Percentiles rank a stretch among this genome's conserved stretches.
phyloP scores from a whole-genome alignment of 2,888 invertebrate species.

The Imbricaverruca yamaguchii region DNA sequence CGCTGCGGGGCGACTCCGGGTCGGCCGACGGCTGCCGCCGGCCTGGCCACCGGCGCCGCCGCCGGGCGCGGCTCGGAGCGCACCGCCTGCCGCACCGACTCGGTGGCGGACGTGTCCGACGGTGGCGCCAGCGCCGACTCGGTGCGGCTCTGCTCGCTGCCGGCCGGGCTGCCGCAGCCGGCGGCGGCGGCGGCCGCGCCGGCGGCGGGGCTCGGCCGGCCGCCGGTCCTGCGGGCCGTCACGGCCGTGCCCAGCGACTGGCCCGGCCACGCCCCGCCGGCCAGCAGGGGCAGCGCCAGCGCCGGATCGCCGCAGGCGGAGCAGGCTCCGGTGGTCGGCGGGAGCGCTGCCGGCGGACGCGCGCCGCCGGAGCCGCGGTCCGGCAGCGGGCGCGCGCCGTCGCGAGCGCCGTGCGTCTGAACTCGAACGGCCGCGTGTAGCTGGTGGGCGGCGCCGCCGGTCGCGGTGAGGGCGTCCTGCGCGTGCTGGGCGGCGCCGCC shows the following conservation, averaged over 20 bases:
- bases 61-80: no score
- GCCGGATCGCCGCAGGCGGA: no score
- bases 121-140: slow-evolving; percentile 12
- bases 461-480: no score
- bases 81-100: neutral
- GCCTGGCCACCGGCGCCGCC: neutral
- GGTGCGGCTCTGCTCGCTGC: slow-evolving; percentile 21
- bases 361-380: neutral
- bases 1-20: slow-evolving; percentile 26
- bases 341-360: neutral
- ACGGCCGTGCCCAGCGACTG: no score
- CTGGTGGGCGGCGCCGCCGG: no score
- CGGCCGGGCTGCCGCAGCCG: neutral
- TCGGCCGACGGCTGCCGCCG: slow-evolving; percentile 27
- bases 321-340: neutral
- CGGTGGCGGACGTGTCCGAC: neutral
- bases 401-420: no score
- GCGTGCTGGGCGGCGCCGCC: no score
- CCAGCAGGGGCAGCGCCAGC: neutral
- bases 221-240: no score
- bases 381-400: neutral
- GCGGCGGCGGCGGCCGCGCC: slow-evolving; percentile 17
- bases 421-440: no score
- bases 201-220: no score
- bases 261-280: no score